Conservation (phyloP, 2,888 invertebrate genomes). For the Lasioglossum pauxillum region DNA sequence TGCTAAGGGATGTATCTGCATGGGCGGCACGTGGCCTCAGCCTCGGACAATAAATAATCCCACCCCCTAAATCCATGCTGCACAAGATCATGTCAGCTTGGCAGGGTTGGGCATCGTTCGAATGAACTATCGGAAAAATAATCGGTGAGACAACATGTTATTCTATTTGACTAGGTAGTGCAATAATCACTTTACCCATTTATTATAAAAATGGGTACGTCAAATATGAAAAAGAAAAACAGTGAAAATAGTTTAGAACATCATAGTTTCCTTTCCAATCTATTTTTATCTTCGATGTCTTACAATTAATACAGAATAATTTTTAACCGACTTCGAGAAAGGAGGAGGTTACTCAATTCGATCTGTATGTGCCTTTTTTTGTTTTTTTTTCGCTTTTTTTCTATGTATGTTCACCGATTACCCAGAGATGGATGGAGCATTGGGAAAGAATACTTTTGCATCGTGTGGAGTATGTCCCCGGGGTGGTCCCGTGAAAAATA, state of each 20-base stretch:
- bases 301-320: no score
- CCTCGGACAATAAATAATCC: conserved; percentile 70
- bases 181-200: background rate
- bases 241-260: background rate
- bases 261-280: background rate
- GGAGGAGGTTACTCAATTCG: no score
- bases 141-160: background rate
- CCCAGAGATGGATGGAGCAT: no score
- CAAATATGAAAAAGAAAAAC: no score
- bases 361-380: no score
- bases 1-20: conserved; percentile 71
- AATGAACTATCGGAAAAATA: background rate
- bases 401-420: no score
- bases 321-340: no score
- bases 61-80: background rate
- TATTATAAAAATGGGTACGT: background rate
- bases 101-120: background rate
- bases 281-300: background rate
- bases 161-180: background rate
- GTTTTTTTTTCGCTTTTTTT: no score
- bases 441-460: no score
- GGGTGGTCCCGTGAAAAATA: no score
- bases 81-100: background rate
- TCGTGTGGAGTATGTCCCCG: no score
- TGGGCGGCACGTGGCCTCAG: conserved; percentile 61